Conservation (phyloP, 2,888 invertebrate species). For the Sceliomorpha sp. region DNA sequence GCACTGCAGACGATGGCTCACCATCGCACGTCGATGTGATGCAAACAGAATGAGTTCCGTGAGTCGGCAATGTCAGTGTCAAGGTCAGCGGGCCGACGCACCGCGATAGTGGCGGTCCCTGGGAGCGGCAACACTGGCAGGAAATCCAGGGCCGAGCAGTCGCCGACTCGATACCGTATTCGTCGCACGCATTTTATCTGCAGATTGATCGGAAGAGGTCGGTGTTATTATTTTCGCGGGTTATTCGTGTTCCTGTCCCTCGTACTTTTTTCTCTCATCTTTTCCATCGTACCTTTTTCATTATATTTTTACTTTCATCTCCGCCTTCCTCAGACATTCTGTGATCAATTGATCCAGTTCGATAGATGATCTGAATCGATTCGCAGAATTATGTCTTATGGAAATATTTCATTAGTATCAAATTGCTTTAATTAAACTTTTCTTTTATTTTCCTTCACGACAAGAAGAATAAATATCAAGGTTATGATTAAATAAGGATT, state of each 20-base stretch:
- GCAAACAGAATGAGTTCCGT: slow-evolving; percentile 35
- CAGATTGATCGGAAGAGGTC: slow-evolving; percentile 34
- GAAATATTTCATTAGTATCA: slow-evolving; percentile 2
- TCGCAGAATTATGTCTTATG: slow-evolving; percentile 11
- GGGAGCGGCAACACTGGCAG: slow-evolving; percentile 32
- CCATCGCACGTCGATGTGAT: slow-evolving; percentile 13
- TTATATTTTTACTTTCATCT: slow-evolving; percentile 3
- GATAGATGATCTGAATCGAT: slow-evolving; percentile 7
- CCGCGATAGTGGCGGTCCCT: slow-evolving; percentile 56
- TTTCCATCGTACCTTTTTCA: background rate
- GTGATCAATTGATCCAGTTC: slow-evolving; percentile 7
- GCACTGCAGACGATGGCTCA: slow-evolving; percentile 6
- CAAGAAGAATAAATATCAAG: too few relatives aligned
- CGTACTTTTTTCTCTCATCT: slow-evolving; percentile 35
- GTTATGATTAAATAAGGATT: too few relatives aligned
- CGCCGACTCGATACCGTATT: slow-evolving; percentile 58
- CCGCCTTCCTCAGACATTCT: slow-evolving; percentile 1
- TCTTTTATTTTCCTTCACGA: too few relatives aligned
- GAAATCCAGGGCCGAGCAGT: slow-evolving; percentile 40
- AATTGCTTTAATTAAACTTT: background rate
- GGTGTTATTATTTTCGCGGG: slow-evolving; percentile 24
- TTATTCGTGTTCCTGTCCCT: slow-evolving; percentile 15
- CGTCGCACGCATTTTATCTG: slow-evolving; percentile 54
- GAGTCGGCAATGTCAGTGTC: slow-evolving; percentile 77
- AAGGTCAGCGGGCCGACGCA: slow-evolving; percentile 79